phyloP scores from a whole-genome alignment of 2,888 invertebrate species.

The Pachliopta kotzebuea region DNA sequence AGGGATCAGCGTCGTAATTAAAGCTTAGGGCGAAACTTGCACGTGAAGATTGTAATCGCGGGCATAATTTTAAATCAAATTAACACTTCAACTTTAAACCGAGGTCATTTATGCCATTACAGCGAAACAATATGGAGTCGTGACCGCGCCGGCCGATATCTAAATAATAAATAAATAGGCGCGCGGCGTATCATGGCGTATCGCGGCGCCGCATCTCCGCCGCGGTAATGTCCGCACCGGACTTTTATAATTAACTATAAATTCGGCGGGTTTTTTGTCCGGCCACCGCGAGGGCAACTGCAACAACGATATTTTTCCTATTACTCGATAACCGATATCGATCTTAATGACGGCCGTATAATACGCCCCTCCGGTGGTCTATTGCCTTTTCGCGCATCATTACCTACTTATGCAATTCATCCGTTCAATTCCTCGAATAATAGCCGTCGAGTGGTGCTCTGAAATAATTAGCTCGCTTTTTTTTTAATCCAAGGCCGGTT shows the following conservation, averaged over 20 bases:
- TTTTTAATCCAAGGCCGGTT: slow-evolving; percentile 38
- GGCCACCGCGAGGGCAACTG: slow-evolving; percentile 50
- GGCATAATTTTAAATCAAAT: slow-evolving; percentile 80
- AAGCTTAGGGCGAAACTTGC: slow-evolving; percentile 73
- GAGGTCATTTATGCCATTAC: slow-evolving; percentile 78
- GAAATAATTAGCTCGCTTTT: slow-evolving; percentile 63
- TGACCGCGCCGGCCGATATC: slow-evolving; percentile 75
- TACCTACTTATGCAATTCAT: slow-evolving; percentile 30
- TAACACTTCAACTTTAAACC: slow-evolving; percentile 80
- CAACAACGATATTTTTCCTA: slow-evolving; percentile 68
- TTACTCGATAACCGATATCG: slow-evolving; percentile 54
- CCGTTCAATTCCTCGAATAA: slow-evolving; percentile 28
- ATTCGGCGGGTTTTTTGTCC: slow-evolving; percentile 76
- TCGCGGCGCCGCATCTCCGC: slow-evolving; percentile 70
- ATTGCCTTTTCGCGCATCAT: slow-evolving; percentile 36
- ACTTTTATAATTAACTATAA: slow-evolving; percentile 81
- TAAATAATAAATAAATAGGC: slow-evolving; percentile 80
- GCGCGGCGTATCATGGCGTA: no score
- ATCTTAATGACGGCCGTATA: slow-evolving; percentile 64
- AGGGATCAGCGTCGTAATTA: slow-evolving; percentile 68
- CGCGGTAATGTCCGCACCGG: slow-evolving; percentile 72
- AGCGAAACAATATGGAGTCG: slow-evolving; percentile 77
- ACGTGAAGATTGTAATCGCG: slow-evolving; percentile 73
- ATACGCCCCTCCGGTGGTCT: slow-evolving; percentile 47
- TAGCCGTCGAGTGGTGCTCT: slow-evolving; percentile 39